A percentile compares a stretch with the other conserved stretches of the same genome.
phyloP scores from a whole-genome alignment of 2,888 invertebrate genomes.

The Synergus gifuensis region DNA sequence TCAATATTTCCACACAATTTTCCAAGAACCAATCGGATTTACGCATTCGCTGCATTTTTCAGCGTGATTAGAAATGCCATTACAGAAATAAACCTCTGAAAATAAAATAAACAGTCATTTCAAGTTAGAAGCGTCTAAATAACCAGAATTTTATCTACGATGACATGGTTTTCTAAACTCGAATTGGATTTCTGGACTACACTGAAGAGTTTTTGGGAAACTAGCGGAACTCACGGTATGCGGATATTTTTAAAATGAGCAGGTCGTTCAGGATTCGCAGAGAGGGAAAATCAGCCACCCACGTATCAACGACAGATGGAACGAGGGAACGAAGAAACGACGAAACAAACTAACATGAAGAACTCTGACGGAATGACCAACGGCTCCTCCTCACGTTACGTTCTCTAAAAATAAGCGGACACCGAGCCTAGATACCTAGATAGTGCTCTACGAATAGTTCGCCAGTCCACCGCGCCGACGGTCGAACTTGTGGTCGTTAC shows the following conservation, averaged over 20 bases:
- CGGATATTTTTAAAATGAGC: constrained; percentile 37
- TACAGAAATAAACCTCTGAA: background rate
- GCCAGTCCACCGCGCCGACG: constrained; percentile 62
- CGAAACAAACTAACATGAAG: constrained; percentile 56
- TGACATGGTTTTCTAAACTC: too few relatives aligned
- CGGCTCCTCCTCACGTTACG: constrained; percentile 75
- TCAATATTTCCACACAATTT: background rate
- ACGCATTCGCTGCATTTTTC: constrained; percentile 12
- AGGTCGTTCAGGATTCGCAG: constrained; percentile 5
- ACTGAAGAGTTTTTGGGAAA: background rate
- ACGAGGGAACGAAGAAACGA: constrained; percentile 56
- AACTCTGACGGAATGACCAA: constrained; percentile 58
- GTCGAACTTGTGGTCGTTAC: constrained; percentile 68
- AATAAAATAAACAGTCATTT: constrained; percentile 6
- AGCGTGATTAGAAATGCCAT: background rate
- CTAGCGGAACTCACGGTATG: constrained; percentile 1
- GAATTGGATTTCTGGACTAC: background rate
- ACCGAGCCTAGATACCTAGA: constrained; percentile 78
- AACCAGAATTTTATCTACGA: background rate
- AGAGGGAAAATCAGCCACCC: constrained; percentile 51
- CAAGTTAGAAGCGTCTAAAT: background rate
- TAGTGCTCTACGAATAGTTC: constrained; percentile 76
- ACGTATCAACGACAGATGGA: constrained; percentile 54
- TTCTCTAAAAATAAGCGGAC: constrained; percentile 76
- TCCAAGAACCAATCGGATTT: background rate